phyloP scores from a whole-genome alignment of 2,113 vertebrate genomes.

The rabbit (Oryctolagus cuniculus) region mOryCun1.1 NC_091432.1:116070501-116071000 shows the following conservation, averaged over 20 bases:
- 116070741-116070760: slow-evolving; percentile 42
- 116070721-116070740: slow-evolving; percentile 63
- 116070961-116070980: neutral
- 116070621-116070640: neutral
- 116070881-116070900: neutral
- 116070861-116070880: neutral
- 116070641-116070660: neutral
- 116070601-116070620: neutral
- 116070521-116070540: neutral
- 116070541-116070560: slow-evolving; percentile 16
- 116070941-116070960: neutral
- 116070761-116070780: slow-evolving; percentile 56
- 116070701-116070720: slow-evolving; percentile 46
- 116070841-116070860: neutral
- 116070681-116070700: slow-evolving; percentile 24
- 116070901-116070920: neutral
- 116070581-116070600: neutral
- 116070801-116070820: neutral
- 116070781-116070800: neutral
- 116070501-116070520: neutral
- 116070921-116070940: neutral
- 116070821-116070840: neutral
- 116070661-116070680: neutral
- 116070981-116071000: neutral
- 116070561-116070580: neutral